phyloP scores from a whole-genome alignment of 2,797 vertebrate species.

The Botia almorhae region DNA sequence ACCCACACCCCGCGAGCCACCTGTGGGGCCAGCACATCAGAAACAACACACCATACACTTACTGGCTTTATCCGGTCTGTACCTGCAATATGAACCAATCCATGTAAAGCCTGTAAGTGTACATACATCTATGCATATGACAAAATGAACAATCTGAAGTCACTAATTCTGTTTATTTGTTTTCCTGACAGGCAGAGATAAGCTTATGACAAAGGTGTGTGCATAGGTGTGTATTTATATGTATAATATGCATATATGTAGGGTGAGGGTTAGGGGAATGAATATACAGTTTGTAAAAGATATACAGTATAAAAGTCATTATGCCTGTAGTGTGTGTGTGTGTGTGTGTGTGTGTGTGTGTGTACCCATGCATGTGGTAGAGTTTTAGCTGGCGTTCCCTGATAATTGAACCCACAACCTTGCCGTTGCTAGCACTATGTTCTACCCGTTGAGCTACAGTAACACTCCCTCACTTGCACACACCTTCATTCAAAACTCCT shows the following conservation, averaged over 20 bases:
- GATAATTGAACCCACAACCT: background rate
- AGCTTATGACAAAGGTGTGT: too few relatives aligned
- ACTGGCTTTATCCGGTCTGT: constrained; percentile 38
- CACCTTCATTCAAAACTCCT: constrained; percentile 25
- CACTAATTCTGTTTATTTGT: background rate
- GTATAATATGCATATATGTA: too few relatives aligned
- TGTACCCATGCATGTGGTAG: too few relatives aligned
- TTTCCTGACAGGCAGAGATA: background rate
- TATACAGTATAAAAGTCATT: too few relatives aligned
- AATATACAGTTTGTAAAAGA: too few relatives aligned
- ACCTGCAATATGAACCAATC: background rate
- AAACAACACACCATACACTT: constrained; percentile 57
- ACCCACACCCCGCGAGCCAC: constrained; percentile 98
- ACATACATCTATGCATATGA: background rate
- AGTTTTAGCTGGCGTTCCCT: background rate
- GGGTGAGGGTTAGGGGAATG: too few relatives aligned
- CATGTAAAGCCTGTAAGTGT: background rate
- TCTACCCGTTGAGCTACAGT: background rate
- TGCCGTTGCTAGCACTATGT: background rate
- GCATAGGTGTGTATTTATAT: too few relatives aligned
- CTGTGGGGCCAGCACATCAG: constrained; percentile 86
- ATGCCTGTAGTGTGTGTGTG: too few relatives aligned
- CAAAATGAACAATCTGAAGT: background rate
- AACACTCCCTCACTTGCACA: background rate
- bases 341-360: too few relatives aligned